Base-by-base conservation (phyloP, 1,140 invertebrate species). In the Archegozetes longisetosus region DNA sequence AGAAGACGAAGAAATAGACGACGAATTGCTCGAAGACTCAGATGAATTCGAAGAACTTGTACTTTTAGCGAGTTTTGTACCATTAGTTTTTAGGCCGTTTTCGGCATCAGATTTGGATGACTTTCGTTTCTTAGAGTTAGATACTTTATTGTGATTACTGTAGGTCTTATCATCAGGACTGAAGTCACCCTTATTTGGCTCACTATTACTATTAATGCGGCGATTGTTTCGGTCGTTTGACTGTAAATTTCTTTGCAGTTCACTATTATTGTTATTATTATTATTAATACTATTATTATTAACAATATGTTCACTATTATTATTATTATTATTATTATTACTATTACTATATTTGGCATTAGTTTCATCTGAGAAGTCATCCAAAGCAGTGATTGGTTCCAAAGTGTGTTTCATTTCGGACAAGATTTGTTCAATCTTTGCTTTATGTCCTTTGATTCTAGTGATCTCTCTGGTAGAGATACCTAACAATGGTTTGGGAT, bases 401-500 rank as follows among this genome's bases (percentile, higher is more conserved):
- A 61, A 29, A n/a, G 58, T 53, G 23, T 54, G 27, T 27, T 56
- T 61, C 62, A 63, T 63, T 47, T 63, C 62, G 27, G 52, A 47
- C 25, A 63, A 53, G 13, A 63, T 63, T 25, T 63, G 58, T 26
- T 63, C 53, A n/a, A 63, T 53, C 40, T 61, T 61, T 12, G 51
- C 51, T 24, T 53, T 60, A 24, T 55, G 32, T 2, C 40, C 53
- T 22, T 60, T 60, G 3, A 54, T 46, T n/a, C 58, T 20, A 28
- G 26, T 60, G 3, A 56, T 40, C 26, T 63, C 58, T 22, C 58
- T 17, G 4, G 46, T 62, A 13, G 63, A 61, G 61, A 84, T 80
- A 9, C 84, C 84, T 63, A 85, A 81, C 52, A 84, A 72, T 60
- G 78, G 76, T 68, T 80, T 81, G 32, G 80, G 77, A 65, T 84